A percentile compares a stretch with the other conserved stretches of the same genome.
These are phyloP conservation scores for Papilio elwesi DNA, from an alignment of 2,888 invertebrate species.

Conservation along the genomic window DNA sequence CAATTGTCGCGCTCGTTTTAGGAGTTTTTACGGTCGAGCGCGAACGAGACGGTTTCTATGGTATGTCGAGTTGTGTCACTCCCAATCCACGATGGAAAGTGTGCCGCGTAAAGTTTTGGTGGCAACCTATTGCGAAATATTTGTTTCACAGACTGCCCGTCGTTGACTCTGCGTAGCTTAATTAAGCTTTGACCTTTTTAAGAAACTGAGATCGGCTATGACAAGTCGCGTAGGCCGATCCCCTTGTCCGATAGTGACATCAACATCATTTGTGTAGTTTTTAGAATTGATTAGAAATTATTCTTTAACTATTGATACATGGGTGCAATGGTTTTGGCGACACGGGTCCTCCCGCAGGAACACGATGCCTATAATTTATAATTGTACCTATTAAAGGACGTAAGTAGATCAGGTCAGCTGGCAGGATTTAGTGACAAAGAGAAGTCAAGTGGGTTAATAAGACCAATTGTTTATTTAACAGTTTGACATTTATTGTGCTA, in stretches of 20 bases:
- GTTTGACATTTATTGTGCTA: conserved; percentile 31
- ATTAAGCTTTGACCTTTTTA: conserved; percentile 52
- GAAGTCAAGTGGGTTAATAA: conserved; percentile 40
- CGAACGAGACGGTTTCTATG: conserved; percentile 60
- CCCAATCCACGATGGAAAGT: conserved; percentile 71
- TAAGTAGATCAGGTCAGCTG: conserved; percentile 47
- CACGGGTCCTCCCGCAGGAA: neutral
- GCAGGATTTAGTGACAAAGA: conserved; percentile 42
- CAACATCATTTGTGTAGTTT: conserved; percentile 69
- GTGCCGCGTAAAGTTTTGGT: conserved; percentile 77
- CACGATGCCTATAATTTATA: conserved; percentile 18
- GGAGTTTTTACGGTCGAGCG: conserved; percentile 52
- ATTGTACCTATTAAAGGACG: conserved; percentile 42
- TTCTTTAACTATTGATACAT: conserved; percentile 45
- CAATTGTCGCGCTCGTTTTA: conserved; percentile 60
- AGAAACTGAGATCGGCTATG: conserved; percentile 53
- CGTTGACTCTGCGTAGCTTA: conserved; percentile 53
- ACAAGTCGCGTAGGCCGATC: conserved; percentile 62
- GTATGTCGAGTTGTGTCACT: conserved; percentile 61
- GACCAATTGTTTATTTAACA: conserved; percentile 30
- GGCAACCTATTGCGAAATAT: conserved; percentile 74
- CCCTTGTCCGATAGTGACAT: conserved; percentile 61
- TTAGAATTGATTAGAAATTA: conserved; percentile 53
- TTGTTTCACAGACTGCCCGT: conserved; percentile 54
- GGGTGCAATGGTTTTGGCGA: conserved; percentile 6